Base-by-base conservation (phyloP, 2,888 invertebrate species). In the Dyspetes luteomarginatus region DNA sequence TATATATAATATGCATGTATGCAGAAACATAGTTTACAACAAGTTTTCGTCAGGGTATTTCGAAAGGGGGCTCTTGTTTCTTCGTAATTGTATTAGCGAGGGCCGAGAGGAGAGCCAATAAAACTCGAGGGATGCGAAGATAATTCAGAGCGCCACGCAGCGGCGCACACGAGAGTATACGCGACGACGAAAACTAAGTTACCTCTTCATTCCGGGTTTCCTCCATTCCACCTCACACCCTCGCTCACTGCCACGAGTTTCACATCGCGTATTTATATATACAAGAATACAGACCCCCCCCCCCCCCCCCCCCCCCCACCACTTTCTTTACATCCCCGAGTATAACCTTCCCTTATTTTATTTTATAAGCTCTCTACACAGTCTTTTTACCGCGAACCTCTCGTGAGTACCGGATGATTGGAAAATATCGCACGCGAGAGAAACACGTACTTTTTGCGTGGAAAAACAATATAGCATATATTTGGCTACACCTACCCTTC, bases 31-130 rank as follows among this genome's bases (percentile, higher is more conserved):
- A 64, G 76, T 50, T 58, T 45, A 24, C 52, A 30, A 30, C 69
- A 41, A 58, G 50, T 62, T 68, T 72, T 68, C 62, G 50, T 68
- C 56, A 62, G 45, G 56, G 48, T 50, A 60, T 67, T 55, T 43
- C 56, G 43, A 15, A 2, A 0, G 72, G 24, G 52, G 22, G 48
- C 60, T 81, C 76, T 76, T 82, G 74, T 82, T 83, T 80, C 60
- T 76, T 82, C 56, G 71, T 78, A 83, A 83, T 79, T 71, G 78
- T 75, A 78, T 83, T 78, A 83, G 74, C 50, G 50, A 65, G 60
- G 60, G 60, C 60, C 28, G 55, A 73, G 73, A 60, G 56, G 62
- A 30, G 62, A 67, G 74, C 73, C 72, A 78, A 78, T 78, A 78
- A 82, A 83, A 82, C 77, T 83, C 71, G 73, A 52, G 79, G 55